A percentile compares a stretch with the other conserved stretches of the same genome.
phyloP scores from a whole-genome alignment of 2,888 invertebrate species.

The Drosophila rubida region DNA sequence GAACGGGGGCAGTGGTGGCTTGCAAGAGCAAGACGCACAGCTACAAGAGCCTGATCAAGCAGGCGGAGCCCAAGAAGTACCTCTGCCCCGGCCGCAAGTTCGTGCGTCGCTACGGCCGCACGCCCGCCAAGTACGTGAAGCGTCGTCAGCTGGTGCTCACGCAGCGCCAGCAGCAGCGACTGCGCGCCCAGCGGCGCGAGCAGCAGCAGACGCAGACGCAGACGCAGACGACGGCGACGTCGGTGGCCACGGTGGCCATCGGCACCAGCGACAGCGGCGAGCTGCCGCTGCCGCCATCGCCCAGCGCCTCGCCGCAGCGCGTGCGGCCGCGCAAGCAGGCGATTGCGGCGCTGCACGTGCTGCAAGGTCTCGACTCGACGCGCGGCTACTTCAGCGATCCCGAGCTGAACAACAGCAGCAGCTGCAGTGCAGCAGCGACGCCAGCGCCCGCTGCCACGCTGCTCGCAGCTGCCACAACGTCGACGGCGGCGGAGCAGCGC shows the following conservation, averaged over 20 bases:
- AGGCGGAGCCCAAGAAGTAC: slow-evolving; percentile 84
- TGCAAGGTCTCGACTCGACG: slow-evolving; percentile 78
- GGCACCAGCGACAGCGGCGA: slow-evolving; percentile 9
- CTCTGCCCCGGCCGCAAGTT: slow-evolving; percentile 82
- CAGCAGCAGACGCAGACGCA: slow-evolving; percentile 45
- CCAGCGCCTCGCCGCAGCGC: slow-evolving; percentile 75
- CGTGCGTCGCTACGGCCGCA: slow-evolving; percentile 79
- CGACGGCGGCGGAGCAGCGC: slow-evolving; percentile 73
- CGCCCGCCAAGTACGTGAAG: slow-evolving; percentile 70
- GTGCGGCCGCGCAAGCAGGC: slow-evolving; percentile 67
- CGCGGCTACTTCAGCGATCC: slow-evolving; percentile 85
- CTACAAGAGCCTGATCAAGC: slow-evolving; percentile 85
- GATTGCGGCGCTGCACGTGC: slow-evolving; percentile 73
- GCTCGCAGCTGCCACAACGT: too few relatives aligned
- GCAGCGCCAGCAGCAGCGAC: slow-evolving; percentile 81
- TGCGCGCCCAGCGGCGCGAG: slow-evolving; percentile 62
- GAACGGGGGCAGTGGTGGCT: too few relatives aligned
- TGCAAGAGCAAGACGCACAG: slow-evolving; percentile 83
- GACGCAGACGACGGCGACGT: slow-evolving; percentile 11
- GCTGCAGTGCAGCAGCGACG: slow-evolving; percentile 29
- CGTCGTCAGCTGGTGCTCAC: slow-evolving; percentile 82
- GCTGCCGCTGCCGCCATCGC: slow-evolving; percentile 38
- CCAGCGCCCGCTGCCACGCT: not conserved
- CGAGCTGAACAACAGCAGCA: slow-evolving; percentile 74
- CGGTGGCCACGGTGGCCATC: slow-evolving; percentile 8